Base-by-base conservation (phyloP, 2,888 invertebrate genomes). In the Nesidiocoris tenuis region DNA sequence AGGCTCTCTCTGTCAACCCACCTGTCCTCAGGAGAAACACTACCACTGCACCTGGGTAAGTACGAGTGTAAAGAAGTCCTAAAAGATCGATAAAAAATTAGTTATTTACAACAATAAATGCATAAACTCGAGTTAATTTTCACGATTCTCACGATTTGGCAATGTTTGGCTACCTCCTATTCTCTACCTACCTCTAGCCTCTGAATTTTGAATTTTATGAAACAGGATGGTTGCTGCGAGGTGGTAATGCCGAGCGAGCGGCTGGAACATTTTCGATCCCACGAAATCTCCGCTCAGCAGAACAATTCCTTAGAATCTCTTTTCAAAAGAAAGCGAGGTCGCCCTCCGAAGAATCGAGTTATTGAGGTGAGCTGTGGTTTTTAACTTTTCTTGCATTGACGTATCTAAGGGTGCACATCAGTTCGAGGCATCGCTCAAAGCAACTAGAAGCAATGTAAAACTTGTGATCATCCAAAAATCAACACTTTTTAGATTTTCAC, bases 321-420 rank as follows among this genome's bases (percentile, higher is more conserved):
- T 89, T 95, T 95, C 82, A 91, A 94, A 83, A 88, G 96, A 77
- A 95, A 96, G 82, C 88, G 97, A 25, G 97, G 98, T 61, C 87
- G 98, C 78, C 98, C 98, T n/a, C 97, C 97, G 16, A 98, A 98
- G 85, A 97, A 97, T 83, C 89, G 95, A 0, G 91, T 95, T 16
- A 94, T 95, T 57, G 95, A 95, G 87, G 72, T 72, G 39, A 72
- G 12, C 1, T 19, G 9, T 39, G 3, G 5, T 22, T 22, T 7
- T 17, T 12, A 63, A 63, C 63, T 84, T 84, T 79, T 77, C 54
- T 7, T n/a, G n/a, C n/a, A n/a, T n/a, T n/a, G n/a, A n/a, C n/a
- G n/a, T n/a, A n/a, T n/a, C n/a, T n/a, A n/a, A n/a, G n/a, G n/a
- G n/a, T n/a, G n/a, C n/a, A n/a, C n/a, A n/a, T n/a, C n/a, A n/a